Evolutionary conservation across 1,140 invertebrate species (phyloP).

Genomic region (Centruroides vittatus): DNA sequence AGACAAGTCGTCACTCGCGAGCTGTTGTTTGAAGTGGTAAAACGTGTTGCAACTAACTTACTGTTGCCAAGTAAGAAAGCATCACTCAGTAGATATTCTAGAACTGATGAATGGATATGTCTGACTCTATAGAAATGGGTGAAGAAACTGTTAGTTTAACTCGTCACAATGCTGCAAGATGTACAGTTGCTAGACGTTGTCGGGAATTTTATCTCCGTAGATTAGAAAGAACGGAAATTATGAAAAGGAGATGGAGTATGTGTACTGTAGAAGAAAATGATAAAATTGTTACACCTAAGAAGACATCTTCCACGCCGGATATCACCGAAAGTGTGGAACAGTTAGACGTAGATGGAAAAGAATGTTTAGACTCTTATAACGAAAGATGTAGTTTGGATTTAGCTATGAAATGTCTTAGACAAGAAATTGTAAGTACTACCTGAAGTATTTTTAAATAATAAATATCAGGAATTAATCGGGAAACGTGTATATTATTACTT

Average conservation of each 20-base stretch:
- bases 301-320: not conserved
- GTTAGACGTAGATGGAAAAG: too few relatives aligned
- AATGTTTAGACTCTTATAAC: too few relatives aligned
- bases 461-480: too few relatives aligned
- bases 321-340: not conserved
- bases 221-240: conserved; percentile 7
- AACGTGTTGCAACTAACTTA: too few relatives aligned
- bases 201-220: conserved; percentile 11
- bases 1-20: too few relatives aligned
- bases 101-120: too few relatives aligned
- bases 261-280: not conserved
- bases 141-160: not conserved
- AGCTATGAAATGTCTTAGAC: conserved; percentile 10
- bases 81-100: too few relatives aligned
- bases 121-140: too few relatives aligned
- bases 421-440: conserved; percentile 13
- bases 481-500: too few relatives aligned
- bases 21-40: too few relatives aligned
- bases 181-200: conserved; percentile 11
- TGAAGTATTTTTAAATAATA: not conserved
- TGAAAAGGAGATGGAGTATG: conserved; percentile 14
- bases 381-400: conserved; percentile 9
- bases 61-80: too few relatives aligned
- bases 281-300: not conserved
- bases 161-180: conserved; percentile 5